Percentiles rank a stretch among this genome's conserved stretches.
phyloP scores from a whole-genome alignment of 1,140 invertebrate species.

The Calosoma granatense region DNA sequence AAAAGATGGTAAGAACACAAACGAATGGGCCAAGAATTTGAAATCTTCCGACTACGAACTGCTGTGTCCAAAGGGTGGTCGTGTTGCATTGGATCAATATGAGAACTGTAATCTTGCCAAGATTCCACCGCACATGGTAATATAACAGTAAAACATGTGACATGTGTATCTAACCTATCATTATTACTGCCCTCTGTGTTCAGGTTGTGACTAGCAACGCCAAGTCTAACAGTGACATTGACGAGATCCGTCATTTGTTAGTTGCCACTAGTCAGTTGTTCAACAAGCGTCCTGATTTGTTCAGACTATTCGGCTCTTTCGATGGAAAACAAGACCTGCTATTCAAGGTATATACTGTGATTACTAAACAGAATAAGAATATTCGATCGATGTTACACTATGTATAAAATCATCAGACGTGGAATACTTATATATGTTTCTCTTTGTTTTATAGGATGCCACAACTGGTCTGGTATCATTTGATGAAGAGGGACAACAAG shows the following conservation, averaged over 20 bases:
- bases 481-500: conserved; percentile 15
- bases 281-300: conserved; percentile 35
- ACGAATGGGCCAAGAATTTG: conserved; percentile 40
- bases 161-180: not conserved
- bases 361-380: no score
- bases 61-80: conserved; percentile 52
- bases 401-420: no score
- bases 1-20: conserved; percentile 46
- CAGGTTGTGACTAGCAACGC: conserved; percentile 38
- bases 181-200: conserved; percentile 5
- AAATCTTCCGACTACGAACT: conserved; percentile 53
- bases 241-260: conserved; percentile 40
- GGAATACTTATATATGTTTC: no score
- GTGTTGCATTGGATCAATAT: conserved; percentile 41
- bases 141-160: conserved; percentile 1
- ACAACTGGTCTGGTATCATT: conserved; percentile 22
- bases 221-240: conserved; percentile 33
- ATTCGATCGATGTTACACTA: not conserved
- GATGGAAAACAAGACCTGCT: conserved; percentile 37
- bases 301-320: conserved; percentile 41
- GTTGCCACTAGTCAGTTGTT: conserved; percentile 34
- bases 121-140: conserved; percentile 45
- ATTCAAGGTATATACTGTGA: conserved; percentile 45
- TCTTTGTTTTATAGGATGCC: conserved; percentile 26
- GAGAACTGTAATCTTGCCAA: conserved; percentile 49